Evolutionary conservation across 2,113 vertebrate species (phyloP), one percentile per base, ranked within the genome.

Genomic region (Bos javanicus): DNA sequence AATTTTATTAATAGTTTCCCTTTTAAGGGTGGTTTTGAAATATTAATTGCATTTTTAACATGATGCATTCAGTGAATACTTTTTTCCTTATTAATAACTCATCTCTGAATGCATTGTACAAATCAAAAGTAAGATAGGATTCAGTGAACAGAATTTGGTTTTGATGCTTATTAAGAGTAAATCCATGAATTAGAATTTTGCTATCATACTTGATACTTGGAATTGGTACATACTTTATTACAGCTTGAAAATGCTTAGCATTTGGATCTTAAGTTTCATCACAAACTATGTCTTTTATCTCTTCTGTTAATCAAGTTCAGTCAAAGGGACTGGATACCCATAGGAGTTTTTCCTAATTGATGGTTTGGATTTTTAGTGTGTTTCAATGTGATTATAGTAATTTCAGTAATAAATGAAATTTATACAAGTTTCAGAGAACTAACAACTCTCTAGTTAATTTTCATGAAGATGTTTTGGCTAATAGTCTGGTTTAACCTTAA

Each of bases 361-460:
- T 94, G 91, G 36, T 93, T 97, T 96, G 85, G 90, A 87, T 95
- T 64, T 94, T 95, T 19, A 96, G 95, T 82, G 71, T 98, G 59
- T 91, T 97, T 97, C 88, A 78, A 33, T 98, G 94, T 97, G 82
- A 94, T 88, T 97, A 97, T 95, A 98, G 95, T 95, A 92, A 94
- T 94, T 94, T 94, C 10, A 76, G 52, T 95, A 97, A 97, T 96
- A 87, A 97, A 97, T 96, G 98, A 97, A 98, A 96, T 95, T 94
- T 92, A 94, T 83, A 97, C 78, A 94, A 80, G 94, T 97, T 98
- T 98, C 97, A 98, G 97, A 98, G 97, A 98, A 98, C 92, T 97
- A 96, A 78, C 97, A 97, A 94, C 93, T 98, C 97, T 96, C 76
- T 95, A 96, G 89, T 98, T 95, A 97, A 97, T 96, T 97, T 95